Percentiles rank a stretch among this genome's conserved stretches.
These are phyloP conservation scores for Pseudolaguvia tuberculata DNA, from an alignment of 2,113 vertebrate species.

Conservation along the genomic window DNA sequence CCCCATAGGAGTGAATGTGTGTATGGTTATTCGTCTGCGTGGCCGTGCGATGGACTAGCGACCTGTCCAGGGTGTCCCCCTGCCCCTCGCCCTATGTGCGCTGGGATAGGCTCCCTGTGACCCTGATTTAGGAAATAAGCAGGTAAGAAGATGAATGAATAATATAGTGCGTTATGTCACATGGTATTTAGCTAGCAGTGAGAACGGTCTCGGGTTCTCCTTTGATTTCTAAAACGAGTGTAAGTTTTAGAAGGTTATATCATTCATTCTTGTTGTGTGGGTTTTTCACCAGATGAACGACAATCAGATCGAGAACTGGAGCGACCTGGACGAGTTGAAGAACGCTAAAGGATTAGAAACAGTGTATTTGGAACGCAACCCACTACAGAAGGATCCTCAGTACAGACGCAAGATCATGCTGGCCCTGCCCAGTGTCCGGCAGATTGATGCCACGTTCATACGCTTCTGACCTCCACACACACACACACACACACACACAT, in stretches of 20 bases:
- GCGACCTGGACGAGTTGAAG: constrained; percentile 92
- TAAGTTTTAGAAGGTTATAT: not conserved
- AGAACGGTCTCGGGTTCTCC: too few relatives aligned
- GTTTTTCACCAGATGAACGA: constrained; percentile 85
- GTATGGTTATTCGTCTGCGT: too few relatives aligned
- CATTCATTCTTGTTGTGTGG: not conserved
- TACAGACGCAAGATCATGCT: constrained; percentile 97
- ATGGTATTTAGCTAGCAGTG: too few relatives aligned
- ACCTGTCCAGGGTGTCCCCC: too few relatives aligned
- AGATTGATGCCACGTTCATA: constrained; percentile 96
- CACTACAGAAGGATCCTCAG: constrained; percentile 93
- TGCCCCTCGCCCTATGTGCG: too few relatives aligned
- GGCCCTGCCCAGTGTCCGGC: constrained; percentile 86
- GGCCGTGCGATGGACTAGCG: too few relatives aligned
- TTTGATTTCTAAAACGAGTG: not conserved
- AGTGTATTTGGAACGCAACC: constrained; percentile 92
- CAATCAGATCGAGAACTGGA: constrained; percentile 94
- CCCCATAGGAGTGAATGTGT: too few relatives aligned
- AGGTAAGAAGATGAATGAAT: too few relatives aligned
- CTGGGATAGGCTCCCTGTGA: too few relatives aligned
- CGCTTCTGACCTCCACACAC: constrained; percentile 74
- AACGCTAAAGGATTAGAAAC: constrained; percentile 87
- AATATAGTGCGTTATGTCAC: too few relatives aligned
- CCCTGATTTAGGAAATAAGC: too few relatives aligned
- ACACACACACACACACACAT: constrained; percentile 1